These are phyloP conservation scores for Terrapene triunguis DNA, from an alignment of 2,113 vertebrate genomes.

Conservation along the genomic window DNA sequence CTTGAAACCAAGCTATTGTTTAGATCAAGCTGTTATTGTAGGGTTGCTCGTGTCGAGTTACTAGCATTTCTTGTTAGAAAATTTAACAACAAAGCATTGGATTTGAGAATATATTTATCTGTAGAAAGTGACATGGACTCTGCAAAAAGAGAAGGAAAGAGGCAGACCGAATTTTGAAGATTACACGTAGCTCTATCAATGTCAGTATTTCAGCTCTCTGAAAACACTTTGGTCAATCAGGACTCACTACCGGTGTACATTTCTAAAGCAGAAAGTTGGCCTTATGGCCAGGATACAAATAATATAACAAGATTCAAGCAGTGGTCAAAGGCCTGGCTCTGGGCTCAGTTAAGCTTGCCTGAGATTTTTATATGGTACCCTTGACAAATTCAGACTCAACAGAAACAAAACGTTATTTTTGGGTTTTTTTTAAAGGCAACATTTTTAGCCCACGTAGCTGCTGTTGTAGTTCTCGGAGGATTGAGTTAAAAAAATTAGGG, in stretches of 20 bases:
- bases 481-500: not conserved
- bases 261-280: not conserved
- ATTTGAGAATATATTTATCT: not conserved
- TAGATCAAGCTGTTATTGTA: conserved; percentile 52
- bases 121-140: not conserved
- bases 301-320: not conserved
- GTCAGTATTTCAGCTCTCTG: not conserved
- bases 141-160: not conserved
- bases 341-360: not conserved
- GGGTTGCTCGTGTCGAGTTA: not conserved
- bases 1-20: conserved; percentile 61
- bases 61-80: conserved; percentile 36
- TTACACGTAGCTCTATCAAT: not conserved
- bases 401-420: not conserved
- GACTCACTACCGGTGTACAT: not conserved
- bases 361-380: not conserved
- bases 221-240: not conserved
- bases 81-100: not conserved
- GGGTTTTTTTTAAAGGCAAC: not conserved
- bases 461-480: not conserved
- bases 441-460: conserved; percentile 46
- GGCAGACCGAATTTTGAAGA: not conserved
- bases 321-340: not conserved
- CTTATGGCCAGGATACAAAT: not conserved
- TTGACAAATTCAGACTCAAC: not conserved